Evolutionary conservation across 2,888 invertebrate species (phyloP), one percentile per base, ranked within the genome.

Genomic region (Drosophila trichaetosa): DNA sequence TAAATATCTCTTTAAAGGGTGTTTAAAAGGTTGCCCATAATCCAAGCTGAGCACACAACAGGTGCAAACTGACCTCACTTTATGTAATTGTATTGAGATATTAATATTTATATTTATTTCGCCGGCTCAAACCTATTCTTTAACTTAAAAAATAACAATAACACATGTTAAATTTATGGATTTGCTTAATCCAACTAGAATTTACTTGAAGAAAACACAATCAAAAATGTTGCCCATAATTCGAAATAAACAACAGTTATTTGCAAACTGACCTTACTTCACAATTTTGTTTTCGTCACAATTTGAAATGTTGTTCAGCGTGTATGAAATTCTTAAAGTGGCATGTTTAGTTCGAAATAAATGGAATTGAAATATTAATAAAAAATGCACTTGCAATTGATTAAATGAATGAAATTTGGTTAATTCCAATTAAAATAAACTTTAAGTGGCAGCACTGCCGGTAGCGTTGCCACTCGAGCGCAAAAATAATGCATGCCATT

Each of bases 381-480:
- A 27, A 11, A 2, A 46, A 24, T 46, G 2, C 7, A 38, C 4
- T n/a, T 1, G 7, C 18, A 54, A 18, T 27, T 11, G 4, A 7
- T 7, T 0, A 57, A 40, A 21, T 31, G 0, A 13, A 4, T 5
- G 2, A n/a, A 13, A 16, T 42, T 42, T 31, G 42, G 18, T 42
- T 31, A 24, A 16, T 31, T 31, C 13, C 2, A 40, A 56, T 8
- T 8, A 8, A 40, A 40, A 29, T 21, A 18, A 33, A 24, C 36
- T 52, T 64, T 1, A 63, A 75, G 33, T 49, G 49, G 27, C 46
- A 49, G 52, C 62, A 29, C 29, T 38, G 1, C 33, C 1, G 0
- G 0, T 53, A 31, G 52, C 52, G 65, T 31, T 79, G 66, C 79
- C 80, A 80, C 61, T 69, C 36, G 13, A 2, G 1, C 27, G 6